Percentiles rank a stretch among this genome's conserved stretches.
Evolutionary conservation across 1,140 invertebrate genomes (phyloP).

Genomic region (Wiebesia pumilae): DNA sequence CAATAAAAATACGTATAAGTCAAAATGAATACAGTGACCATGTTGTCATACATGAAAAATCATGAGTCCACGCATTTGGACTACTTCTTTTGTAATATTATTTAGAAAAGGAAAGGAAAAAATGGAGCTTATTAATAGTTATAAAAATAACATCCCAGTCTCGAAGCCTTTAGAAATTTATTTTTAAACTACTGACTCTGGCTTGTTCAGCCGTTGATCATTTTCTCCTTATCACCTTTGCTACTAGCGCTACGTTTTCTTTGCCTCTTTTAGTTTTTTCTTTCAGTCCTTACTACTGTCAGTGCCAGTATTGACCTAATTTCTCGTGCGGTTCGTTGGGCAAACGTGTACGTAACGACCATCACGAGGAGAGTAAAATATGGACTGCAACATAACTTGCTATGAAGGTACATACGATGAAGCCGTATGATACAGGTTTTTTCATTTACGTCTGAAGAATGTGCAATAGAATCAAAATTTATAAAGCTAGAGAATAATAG

Average conservation of each 20-base stretch:
- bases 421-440: constrained; percentile 6
- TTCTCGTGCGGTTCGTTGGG: constrained; percentile 20
- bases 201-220: constrained; percentile 33
- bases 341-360: background rate
- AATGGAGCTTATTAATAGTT: constrained; percentile 53
- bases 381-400: constrained; percentile 26
- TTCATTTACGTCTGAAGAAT: constrained; percentile 12
- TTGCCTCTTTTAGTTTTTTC: constrained; percentile 27
- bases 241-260: constrained; percentile 29
- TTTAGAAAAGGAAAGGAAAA: constrained; percentile 8
- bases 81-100: background rate
- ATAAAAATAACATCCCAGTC: constrained; percentile 43
- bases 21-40: too few species aligned
- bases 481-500: too few species aligned
- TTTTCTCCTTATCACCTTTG: constrained; percentile 41
- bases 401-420: background rate
- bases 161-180: constrained; percentile 46
- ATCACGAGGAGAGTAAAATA: constrained; percentile 44
- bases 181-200: constrained; percentile 39
- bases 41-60: background rate
- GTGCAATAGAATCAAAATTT: background rate
- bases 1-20: too few species aligned
- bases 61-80: background rate
- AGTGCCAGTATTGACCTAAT: constrained; percentile 42
- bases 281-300: background rate